These are phyloP conservation scores for Macaria liturata DNA, from an alignment of 2,888 invertebrate species.

Conservation along the genomic window DNA sequence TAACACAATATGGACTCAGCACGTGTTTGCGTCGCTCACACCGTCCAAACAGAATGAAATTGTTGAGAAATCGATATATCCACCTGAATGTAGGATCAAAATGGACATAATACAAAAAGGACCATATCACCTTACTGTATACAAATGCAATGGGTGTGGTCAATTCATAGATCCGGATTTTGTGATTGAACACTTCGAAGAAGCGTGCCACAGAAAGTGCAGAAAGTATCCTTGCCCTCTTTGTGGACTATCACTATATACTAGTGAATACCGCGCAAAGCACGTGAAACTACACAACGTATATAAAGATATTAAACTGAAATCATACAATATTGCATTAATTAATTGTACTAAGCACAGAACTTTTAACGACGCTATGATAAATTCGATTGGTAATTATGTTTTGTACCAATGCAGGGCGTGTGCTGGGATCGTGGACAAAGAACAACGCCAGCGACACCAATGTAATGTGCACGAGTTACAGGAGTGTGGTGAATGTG, in stretches of 20 bases:
- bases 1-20: slow-evolving; percentile 55
- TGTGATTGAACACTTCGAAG: slow-evolving; percentile 50
- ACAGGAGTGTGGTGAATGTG: slow-evolving; percentile 55
- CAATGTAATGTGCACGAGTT: slow-evolving; percentile 45
- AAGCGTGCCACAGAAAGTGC: slow-evolving; percentile 40
- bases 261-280: slow-evolving; percentile 38
- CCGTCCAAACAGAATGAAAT: slow-evolving; percentile 39
- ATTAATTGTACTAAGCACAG: slow-evolving; percentile 56
- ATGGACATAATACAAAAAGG: slow-evolving; percentile 58
- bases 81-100: slow-evolving; percentile 58
- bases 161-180: slow-evolving; percentile 47
- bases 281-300: slow-evolving; percentile 55
- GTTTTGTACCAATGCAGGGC: slow-evolving; percentile 63
- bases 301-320: slow-evolving; percentile 33
- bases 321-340: slow-evolving; percentile 52
- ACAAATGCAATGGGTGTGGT: slow-evolving; percentile 60
- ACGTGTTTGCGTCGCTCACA: slow-evolving; percentile 51
- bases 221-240: slow-evolving; percentile 51
- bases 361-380: slow-evolving; percentile 43
- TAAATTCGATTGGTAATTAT: slow-evolving; percentile 40
- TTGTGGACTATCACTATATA: slow-evolving; percentile 55
- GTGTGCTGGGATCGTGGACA: slow-evolving; percentile 55
- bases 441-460: slow-evolving; percentile 40
- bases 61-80: slow-evolving; percentile 57
- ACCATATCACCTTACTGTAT: slow-evolving; percentile 45